Evolutionary conservation across 2,888 invertebrate genomes (phyloP), one percentile per base, ranked within the genome.

Genomic region (Netelia melanura): DNA sequence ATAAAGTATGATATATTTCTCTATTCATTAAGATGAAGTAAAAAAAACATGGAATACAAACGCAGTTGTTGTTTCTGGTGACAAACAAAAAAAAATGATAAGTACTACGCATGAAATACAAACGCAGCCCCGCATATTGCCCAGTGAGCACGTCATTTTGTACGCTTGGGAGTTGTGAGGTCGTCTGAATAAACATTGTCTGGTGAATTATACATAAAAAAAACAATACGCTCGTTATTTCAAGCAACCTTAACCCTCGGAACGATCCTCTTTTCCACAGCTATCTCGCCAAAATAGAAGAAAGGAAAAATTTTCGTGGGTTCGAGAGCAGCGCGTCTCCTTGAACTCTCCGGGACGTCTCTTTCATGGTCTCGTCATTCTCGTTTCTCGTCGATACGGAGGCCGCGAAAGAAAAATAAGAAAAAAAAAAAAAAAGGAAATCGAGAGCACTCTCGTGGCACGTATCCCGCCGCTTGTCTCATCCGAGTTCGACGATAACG

Each of bases 111-210:
- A 88, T 86, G 87, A 87, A 79, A 87, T 90, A 90, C 90, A 90
- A 92, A 92, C 86, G 90, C 91, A 93, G 93, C 93, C 93, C 93
- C 93, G 93, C 93, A 93, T 92, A 93, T 79, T 92, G 92, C 93
- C 93, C 93, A 93, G 95, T 95, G 95, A 95, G 95, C 95, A 95
- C 95, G 95, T 95, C 95, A 93, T 95, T 96, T 96, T 96, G 96
- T 95, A 95, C 95, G 96, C 96, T 96, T 96, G 96, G 96, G 94
- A 95, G 95, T 96, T 96, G 96, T 96, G 96, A 96, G 96, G 96
- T 96, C 96, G 96, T 96, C 96, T 95, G 96, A 96, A 96, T 96
- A 96, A 96, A 95, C 94, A 94, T 94, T 94, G 95, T 95, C 95
- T 95, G 94, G 94, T 95, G 94, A 95, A 94, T 94, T 94, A 94